Percentiles rank a stretch among this genome's conserved stretches.
These are phyloP conservation scores for Cardinalis cardinalis DNA, from an alignment of 2,113 vertebrate species.

Conservation along the genomic window DNA sequence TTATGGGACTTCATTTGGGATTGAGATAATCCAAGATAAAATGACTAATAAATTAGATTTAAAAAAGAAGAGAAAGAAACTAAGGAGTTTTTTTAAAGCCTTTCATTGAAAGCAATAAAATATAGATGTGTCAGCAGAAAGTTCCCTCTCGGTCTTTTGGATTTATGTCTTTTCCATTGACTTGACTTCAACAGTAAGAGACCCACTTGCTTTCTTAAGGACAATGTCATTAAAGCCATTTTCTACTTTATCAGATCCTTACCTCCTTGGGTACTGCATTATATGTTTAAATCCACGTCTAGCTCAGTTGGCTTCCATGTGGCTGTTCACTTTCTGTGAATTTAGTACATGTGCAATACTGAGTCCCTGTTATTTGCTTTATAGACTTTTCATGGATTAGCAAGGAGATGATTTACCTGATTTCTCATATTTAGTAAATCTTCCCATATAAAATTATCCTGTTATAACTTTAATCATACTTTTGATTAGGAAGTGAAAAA, in stretches of 20 bases:
- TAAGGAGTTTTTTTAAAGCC: not conserved
- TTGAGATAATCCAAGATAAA: not conserved
- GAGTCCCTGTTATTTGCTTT: not conserved
- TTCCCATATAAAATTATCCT: constrained; percentile 27
- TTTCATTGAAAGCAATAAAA: not conserved
- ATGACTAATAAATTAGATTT: not conserved
- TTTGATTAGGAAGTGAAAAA: constrained; percentile 45
- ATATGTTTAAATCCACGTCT: not conserved
- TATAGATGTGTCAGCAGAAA: not conserved
- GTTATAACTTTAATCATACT: constrained; percentile 30
- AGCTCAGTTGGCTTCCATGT: not conserved
- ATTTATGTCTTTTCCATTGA: not conserved
- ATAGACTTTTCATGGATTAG: not conserved
- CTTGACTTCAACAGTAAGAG: not conserved
- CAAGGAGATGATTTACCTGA: not conserved
- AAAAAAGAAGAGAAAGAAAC: not conserved
- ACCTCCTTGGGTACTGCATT: not conserved
- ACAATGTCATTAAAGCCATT: not conserved
- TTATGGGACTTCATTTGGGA: not conserved
- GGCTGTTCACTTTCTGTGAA: not conserved
- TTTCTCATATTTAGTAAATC: constrained; percentile 34
- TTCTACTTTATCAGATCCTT: not conserved
- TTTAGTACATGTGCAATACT: not conserved
- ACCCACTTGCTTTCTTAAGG: not conserved
- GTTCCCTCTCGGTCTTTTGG: not conserved